These are phyloP conservation scores for Eristalis pertinax DNA, from an alignment of 2,888 invertebrate species.

Conservation along the genomic window DNA sequence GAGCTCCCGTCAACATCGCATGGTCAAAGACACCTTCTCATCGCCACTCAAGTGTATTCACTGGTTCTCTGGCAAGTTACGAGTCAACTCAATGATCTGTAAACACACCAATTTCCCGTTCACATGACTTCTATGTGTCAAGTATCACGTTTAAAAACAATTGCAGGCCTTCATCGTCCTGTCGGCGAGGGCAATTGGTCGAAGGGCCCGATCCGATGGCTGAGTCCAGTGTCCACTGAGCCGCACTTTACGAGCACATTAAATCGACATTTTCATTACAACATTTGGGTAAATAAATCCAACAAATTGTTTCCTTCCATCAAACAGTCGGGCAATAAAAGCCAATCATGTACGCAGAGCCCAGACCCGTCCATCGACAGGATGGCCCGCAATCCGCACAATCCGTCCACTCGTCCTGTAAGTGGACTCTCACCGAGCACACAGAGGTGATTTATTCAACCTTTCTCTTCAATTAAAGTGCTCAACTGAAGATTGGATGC, in stretches of 20 bases:
- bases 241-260: constrained; percentile 61
- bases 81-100: constrained; percentile 48
- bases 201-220: neutral
- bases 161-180: neutral
- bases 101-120: constrained; percentile 45
- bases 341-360: constrained; percentile 8
- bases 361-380: neutral
- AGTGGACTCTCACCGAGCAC: constrained; percentile 43
- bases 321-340: constrained; percentile 44
- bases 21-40: too few relatives aligned
- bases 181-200: neutral
- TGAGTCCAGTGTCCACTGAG: constrained; percentile 45
- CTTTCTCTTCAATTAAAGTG: constrained; percentile 58
- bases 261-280: constrained; percentile 68
- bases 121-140: constrained; percentile 46
- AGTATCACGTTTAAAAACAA: constrained; percentile 44
- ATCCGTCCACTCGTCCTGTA: neutral
- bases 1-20: too few relatives aligned
- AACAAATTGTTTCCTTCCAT: constrained; percentile 67
- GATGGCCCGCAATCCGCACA: too few relatives aligned
- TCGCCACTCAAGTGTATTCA: neutral
- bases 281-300: constrained; percentile 64
- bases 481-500: constrained; percentile 25
- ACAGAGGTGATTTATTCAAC: constrained; percentile 68
- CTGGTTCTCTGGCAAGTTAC: neutral